Conservation (phyloP, 2,797 vertebrate species). For the Melanotaenia boesemani region DNA sequence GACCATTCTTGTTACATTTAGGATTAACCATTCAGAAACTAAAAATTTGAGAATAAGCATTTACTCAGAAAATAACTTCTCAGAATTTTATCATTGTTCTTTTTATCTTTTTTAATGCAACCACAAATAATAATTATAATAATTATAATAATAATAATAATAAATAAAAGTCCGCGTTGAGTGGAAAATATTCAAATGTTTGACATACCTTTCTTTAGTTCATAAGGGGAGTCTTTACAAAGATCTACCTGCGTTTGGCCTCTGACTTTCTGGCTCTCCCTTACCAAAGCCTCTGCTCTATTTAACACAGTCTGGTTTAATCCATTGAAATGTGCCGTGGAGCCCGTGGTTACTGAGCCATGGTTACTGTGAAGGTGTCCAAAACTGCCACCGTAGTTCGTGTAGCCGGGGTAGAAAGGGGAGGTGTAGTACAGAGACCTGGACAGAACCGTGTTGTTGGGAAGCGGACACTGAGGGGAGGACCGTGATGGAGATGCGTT, state of each 20-base stretch:
- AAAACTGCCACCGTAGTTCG: slow-evolving; percentile 97
- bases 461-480: slow-evolving; percentile 88
- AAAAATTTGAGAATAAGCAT: slow-evolving; percentile 88
- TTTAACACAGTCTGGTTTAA: slow-evolving; percentile 98
- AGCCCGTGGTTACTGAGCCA: slow-evolving; percentile 81
- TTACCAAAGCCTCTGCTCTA: slow-evolving; percentile 95
- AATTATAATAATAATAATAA: slow-evolving; percentile 80
- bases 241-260: slow-evolving; percentile 95
- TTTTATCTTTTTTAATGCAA: slow-evolving; percentile 83
- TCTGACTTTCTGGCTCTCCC: slow-evolving; percentile 93
- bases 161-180: slow-evolving; percentile 87
- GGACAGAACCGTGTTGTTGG: slow-evolving; percentile 92
- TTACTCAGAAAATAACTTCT: slow-evolving; percentile 86
- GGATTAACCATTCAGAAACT: slow-evolving; percentile 90
- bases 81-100: slow-evolving; percentile 77
- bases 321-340: slow-evolving; percentile 96
- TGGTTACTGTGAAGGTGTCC: slow-evolving; percentile 94
- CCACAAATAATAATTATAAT: slow-evolving; percentile 78
- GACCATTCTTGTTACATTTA: slow-evolving; percentile 89
- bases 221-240: slow-evolving; percentile 98
- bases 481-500: slow-evolving; percentile 81
- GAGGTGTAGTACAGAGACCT: slow-evolving; percentile 96
- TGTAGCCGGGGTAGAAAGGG: slow-evolving; percentile 97
- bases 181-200: slow-evolving; percentile 90
- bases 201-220: slow-evolving; percentile 99